phyloP scores from a whole-genome alignment of 92 coral and sea anemone genomes.

The Parazoanthus darwini region DNA sequence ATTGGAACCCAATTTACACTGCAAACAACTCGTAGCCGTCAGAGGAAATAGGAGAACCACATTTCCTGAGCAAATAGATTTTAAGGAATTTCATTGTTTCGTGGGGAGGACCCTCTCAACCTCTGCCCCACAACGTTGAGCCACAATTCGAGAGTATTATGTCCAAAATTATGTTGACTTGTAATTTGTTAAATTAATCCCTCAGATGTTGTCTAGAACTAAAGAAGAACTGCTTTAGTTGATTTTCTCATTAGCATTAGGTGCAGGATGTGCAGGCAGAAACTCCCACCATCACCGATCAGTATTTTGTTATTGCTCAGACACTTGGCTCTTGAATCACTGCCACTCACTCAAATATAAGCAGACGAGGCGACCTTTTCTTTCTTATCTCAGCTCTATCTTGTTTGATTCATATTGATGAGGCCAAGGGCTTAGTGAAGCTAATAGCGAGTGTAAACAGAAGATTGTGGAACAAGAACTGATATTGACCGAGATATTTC shows the following conservation, averaged over 20 bases:
- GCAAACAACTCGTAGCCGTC: constrained; percentile 39
- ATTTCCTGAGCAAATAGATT: constrained; percentile 44
- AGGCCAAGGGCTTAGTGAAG: neutral
- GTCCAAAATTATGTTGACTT: neutral
- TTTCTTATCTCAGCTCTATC: neutral
- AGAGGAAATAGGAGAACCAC: constrained; percentile 41
- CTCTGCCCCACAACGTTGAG: constrained; percentile 16
- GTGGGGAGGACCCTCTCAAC: constrained; percentile 11
- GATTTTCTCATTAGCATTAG: constrained; percentile 24
- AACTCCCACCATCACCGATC: neutral
- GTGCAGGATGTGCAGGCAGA: neutral
- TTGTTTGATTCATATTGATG: neutral
- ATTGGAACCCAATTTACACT: constrained; percentile 40
- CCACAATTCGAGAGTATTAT: neutral
- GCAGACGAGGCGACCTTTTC: constrained; percentile 16
- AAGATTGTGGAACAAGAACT: constrained; percentile 6
- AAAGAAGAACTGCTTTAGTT: neutral
- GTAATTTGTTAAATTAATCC: neutral
- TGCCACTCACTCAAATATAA: constrained; percentile 15
- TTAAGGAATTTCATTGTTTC: constrained; percentile 37
- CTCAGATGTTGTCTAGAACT: neutral
- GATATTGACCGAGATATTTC: constrained; percentile 35
- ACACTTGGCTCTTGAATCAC: neutral
- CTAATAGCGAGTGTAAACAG: constrained; percentile 24
- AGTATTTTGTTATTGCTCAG: neutral